Base-by-base conservation (phyloP, 2,888 invertebrate species). In the Beris chalybata region DNA sequence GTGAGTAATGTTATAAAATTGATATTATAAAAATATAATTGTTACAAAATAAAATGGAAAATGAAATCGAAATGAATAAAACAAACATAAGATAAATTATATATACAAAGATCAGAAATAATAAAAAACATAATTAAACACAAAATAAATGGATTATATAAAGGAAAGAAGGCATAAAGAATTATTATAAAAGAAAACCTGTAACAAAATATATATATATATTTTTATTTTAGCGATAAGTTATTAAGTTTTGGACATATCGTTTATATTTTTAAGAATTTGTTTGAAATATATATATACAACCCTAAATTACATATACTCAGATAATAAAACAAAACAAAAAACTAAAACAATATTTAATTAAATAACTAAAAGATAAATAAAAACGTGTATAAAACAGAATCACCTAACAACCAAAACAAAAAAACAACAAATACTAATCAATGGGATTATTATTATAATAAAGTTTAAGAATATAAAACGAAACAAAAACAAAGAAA, bases 231-330 rank as follows among this genome's bases (percentile, higher is more conserved):
- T 57, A 43, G 6, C 13, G 15, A 65, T 67, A 69, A 64, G 64
- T 66, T 69, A 67, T 69, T 69, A 64, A 67, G 61, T 67, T 69
- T 69, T 67, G 65, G 54, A 67, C 69, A 69, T 69, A 69, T 69
- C 69, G 69, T 69, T 69, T 69, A 67, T 66, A 67, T 69, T 69
- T 69, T 69, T 58, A 64, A 64, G 53, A 54, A 7, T 32, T 59
- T 59, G 13, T 59, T 59, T 57, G 11, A 11, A 44, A 57, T 44
- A 11, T 15, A 11, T 55, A 15, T 44, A 57, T 44, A 57, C 22
- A 22, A 22, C 22, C 22, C 22, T 22, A 22, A 22, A 22, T 22
- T 22, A 22, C 22, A 22, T 22, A 22, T 22, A 22, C 22, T 3
- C 22, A 22, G 22, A 22, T 2, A 22, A 22, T 22, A 22, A 22